Conservation (phyloP, 2,888 invertebrate species). For the Liodrosophila aerea region DNA sequence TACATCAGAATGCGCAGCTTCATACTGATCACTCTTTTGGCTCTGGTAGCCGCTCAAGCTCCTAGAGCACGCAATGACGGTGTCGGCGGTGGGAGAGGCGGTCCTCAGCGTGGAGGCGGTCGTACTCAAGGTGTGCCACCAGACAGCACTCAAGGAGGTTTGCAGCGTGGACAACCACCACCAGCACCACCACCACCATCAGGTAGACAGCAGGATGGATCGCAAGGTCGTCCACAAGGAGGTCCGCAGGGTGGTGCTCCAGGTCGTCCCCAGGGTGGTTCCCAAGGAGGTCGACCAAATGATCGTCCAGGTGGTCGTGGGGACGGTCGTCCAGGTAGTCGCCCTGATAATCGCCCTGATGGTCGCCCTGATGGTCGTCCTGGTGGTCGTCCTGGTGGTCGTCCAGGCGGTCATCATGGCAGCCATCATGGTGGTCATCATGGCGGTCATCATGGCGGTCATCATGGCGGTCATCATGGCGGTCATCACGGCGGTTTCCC, state of each 20-base stretch:
- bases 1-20: slow-evolving; percentile 2
- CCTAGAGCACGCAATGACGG: background rate
- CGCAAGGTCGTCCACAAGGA: background rate
- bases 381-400: background rate
- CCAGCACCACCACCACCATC: no score
- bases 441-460: background rate
- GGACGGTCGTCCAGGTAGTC: background rate
- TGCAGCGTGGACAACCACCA: background rate
- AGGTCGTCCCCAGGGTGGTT: background rate
- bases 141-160: background rate
- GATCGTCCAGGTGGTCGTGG: background rate
- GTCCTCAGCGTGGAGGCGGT: no score
- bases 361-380: background rate
- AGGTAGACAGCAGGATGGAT: no score
- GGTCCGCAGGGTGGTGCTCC: background rate
- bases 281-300: background rate
- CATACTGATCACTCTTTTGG: slow-evolving; percentile 7
- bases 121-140: no score
- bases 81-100: background rate
- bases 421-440: background rate
- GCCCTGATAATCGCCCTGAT: background rate
- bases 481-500: background rate
- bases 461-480: background rate
- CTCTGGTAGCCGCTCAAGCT: slow-evolving; percentile 10
- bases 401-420: background rate